phyloP scores from a whole-genome alignment of 1,140 invertebrate species.

The Phenacoccus solenopsis region DNA sequence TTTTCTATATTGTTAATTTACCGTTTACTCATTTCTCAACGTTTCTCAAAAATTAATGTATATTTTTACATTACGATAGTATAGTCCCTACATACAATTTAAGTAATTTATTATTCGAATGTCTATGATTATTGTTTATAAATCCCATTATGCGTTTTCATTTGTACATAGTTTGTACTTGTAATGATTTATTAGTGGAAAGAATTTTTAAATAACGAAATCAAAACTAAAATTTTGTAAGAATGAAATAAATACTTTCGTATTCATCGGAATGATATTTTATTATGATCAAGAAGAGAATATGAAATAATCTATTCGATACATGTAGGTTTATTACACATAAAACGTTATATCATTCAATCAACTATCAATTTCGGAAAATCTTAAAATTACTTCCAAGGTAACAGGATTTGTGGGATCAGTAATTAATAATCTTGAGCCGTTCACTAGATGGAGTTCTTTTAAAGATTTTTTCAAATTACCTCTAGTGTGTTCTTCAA shows the following conservation, averaged over 20 bases:
- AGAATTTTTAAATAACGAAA: background rate
- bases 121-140: background rate
- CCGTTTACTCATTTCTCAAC: background rate
- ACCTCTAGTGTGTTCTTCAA: slow-evolving; percentile 70
- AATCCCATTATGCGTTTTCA: background rate
- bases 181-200: background rate
- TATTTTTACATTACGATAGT: background rate
- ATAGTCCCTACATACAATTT: background rate
- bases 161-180: background rate
- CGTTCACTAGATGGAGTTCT: slow-evolving; percentile 70
- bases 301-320: background rate
- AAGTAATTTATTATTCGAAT: background rate
- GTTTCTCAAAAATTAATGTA: no score
- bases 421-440: slow-evolving; percentile 73
- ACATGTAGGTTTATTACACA: no score
- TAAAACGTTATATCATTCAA: background rate
- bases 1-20: background rate
- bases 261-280: background rate
- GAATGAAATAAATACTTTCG: background rate
- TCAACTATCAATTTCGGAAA: background rate
- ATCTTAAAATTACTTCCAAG: slow-evolving; percentile 42
- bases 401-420: slow-evolving; percentile 79
- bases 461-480: slow-evolving; percentile 76
- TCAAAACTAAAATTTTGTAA: slow-evolving; percentile 3
- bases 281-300: background rate